These are phyloP conservation scores for Gerris lacustris DNA, from an alignment of 2,888 invertebrate species.

Conservation along the genomic window DNA sequence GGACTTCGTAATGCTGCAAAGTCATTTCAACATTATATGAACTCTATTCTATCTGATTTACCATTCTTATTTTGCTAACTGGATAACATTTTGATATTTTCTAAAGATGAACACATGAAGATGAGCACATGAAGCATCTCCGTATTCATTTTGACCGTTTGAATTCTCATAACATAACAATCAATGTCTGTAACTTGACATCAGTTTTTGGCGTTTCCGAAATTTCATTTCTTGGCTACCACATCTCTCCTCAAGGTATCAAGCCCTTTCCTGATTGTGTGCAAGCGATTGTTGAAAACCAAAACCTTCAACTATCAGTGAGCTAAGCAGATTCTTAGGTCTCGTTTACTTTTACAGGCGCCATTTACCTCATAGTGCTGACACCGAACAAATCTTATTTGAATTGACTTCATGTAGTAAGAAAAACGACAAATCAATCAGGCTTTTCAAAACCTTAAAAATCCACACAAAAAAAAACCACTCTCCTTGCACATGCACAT, in stretches of 20 bases:
- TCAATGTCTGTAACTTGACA: neutral
- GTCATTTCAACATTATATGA: slow-evolving; percentile 30
- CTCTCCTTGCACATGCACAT: slow-evolving; percentile 23
- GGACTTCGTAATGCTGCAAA: slow-evolving; percentile 27
- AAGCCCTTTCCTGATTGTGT: slow-evolving; percentile 8
- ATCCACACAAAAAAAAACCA: slow-evolving; percentile 16
- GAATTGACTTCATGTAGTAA: slow-evolving; percentile 21
- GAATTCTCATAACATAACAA: neutral
- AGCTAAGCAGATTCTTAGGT: slow-evolving; percentile 15
- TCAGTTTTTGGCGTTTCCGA: neutral
- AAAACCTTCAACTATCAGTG: slow-evolving; percentile 9
- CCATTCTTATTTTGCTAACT: slow-evolving; percentile 28
- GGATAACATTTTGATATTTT: slow-evolving; percentile 29
- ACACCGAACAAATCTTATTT: slow-evolving; percentile 18
- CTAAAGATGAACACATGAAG: slow-evolving; percentile 6
- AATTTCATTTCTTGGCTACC: neutral
- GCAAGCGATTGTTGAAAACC: slow-evolving; percentile 1
- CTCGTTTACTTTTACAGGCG: slow-evolving; percentile 19
- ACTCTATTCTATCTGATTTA: slow-evolving; percentile 25
- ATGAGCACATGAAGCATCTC: neutral
- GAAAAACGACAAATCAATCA: slow-evolving; percentile 24
- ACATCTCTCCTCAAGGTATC: neutral
- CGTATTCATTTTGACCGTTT: no score
- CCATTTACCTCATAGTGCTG: slow-evolving; percentile 19
- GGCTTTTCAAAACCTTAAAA: slow-evolving; percentile 26